These are phyloP conservation scores for Bergia sp. DNA, from an alignment of 92 coral and sea anemone genomes.

Conservation along the genomic window DNA sequence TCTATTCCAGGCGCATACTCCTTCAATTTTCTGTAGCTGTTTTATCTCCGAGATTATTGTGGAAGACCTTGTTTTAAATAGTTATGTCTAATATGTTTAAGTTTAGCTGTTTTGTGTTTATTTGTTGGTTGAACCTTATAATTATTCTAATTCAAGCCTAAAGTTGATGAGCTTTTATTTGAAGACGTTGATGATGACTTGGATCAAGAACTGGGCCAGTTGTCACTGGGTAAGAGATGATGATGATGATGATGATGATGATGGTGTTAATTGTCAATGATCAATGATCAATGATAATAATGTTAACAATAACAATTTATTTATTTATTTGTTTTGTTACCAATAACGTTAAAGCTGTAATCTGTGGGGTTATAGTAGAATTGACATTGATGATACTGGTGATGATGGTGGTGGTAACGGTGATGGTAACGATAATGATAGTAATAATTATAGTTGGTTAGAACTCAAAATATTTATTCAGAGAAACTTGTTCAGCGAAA, in stretches of 20 bases:
- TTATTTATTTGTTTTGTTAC: no score
- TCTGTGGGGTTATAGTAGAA: no score
- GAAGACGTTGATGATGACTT: constrained; percentile 95
- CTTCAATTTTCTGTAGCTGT: no score
- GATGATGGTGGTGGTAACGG: neutral
- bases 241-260: neutral
- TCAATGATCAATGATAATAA: neutral
- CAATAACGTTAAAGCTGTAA: no score
- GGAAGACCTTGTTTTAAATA: neutral
- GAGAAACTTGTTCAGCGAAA: no score
- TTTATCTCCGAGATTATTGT: no score
- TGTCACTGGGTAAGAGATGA: constrained; percentile 67
- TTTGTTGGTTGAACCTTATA: neutral
- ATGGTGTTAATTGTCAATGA: no score
- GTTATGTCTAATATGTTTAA: neutral
- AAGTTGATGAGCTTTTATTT: constrained; percentile 81
- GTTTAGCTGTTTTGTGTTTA: neutral
- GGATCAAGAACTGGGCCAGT: constrained; percentile 76
- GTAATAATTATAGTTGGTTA: neutral
- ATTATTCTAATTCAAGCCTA: constrained; percentile 18
- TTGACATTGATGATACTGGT: neutral
- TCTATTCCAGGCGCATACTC: no score
- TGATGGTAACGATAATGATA: neutral
- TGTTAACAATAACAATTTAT: no score
- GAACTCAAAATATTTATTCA: no score